These are phyloP conservation scores for Sebastes hopkinsi DNA, from an alignment of 2,797 vertebrate genomes.

Conservation along the genomic window DNA sequence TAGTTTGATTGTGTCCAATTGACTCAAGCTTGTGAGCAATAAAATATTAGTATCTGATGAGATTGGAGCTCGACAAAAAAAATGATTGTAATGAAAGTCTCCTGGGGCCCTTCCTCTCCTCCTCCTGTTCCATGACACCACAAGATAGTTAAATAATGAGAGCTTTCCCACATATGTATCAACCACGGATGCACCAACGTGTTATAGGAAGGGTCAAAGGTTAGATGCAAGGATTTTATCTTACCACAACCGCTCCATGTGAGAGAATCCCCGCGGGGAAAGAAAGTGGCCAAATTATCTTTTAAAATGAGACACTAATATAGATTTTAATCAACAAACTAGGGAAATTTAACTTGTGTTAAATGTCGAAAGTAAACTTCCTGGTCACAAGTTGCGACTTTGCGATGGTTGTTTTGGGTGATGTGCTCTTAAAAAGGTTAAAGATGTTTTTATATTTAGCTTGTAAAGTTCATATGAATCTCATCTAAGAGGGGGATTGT, in stretches of 20 bases:
- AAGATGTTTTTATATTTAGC: conserved; percentile 26
- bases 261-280: neutral
- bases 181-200: conserved; percentile 6
- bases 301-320: conserved; percentile 9
- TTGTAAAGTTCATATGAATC: neutral
- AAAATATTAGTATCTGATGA: conserved; percentile 38
- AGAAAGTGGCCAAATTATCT: conserved; percentile 1
- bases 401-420: conserved; percentile 29
- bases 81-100: conserved; percentile 48
- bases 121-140: conserved; percentile 24
- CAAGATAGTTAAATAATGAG: conserved; percentile 46
- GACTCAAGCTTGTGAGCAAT: conserved; percentile 10
- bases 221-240: conserved; percentile 31
- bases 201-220: conserved; percentile 46
- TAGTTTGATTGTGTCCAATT: conserved; percentile 33
- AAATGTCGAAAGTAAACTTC: neutral
- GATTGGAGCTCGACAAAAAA: conserved; percentile 40
- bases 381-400: conserved; percentile 13
- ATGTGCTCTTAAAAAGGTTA: neutral
- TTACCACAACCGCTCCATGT: conserved; percentile 17
- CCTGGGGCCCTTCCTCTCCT: conserved; percentile 25
- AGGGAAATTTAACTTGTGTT: conserved; percentile 10
- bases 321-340: conserved; percentile 10
- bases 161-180: conserved; percentile 66
- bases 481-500: conserved; percentile 38